Conservation (phyloP, 2,888 invertebrate genomes). For the Brachypalpus laphriformis region DNA sequence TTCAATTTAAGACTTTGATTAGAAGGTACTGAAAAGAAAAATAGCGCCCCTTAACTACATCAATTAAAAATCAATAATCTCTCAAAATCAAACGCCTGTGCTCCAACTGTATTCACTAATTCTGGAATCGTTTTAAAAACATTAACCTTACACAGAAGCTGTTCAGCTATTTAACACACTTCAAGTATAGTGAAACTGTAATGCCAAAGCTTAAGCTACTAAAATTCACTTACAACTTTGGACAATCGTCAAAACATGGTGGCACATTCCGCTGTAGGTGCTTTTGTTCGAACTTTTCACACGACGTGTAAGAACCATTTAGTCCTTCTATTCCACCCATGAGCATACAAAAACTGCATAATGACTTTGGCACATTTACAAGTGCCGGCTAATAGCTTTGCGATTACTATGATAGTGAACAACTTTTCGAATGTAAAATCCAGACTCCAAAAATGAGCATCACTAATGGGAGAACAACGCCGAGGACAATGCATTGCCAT, state of each 20-base stretch:
- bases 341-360: neutral
- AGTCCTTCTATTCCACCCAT: neutral
- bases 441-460: neutral
- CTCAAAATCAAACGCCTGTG: too few species aligned
- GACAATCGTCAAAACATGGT: neutral
- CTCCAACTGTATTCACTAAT: too few species aligned
- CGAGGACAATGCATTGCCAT: neutral
- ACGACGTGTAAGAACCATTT: neutral
- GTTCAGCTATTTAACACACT: too few species aligned
- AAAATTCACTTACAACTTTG: too few species aligned
- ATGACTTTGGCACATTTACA: constrained; percentile 4
- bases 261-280: neutral
- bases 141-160: too few species aligned
- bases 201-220: too few species aligned
- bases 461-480: neutral
- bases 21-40: too few species aligned
- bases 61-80: too few species aligned
- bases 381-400: neutral
- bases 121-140: too few species aligned
- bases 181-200: too few species aligned
- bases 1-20: too few species aligned
- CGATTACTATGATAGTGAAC: neutral
- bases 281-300: neutral
- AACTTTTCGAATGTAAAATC: constrained; percentile 8
- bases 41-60: too few species aligned